Conservation (phyloP, 2,888 invertebrate genomes). For the Protophormia terraenovae region DNA sequence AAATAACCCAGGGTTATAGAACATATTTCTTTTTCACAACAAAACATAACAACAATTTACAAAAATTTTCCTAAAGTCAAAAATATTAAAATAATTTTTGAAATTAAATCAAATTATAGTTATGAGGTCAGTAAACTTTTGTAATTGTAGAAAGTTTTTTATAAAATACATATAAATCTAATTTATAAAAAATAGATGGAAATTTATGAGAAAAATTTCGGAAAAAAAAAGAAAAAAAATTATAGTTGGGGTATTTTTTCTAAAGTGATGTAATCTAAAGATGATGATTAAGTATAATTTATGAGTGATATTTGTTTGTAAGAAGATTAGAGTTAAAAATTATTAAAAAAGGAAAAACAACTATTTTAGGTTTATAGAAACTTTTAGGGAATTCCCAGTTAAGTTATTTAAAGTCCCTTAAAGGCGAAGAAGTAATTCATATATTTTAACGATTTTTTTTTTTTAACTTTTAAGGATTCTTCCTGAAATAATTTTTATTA, state of each 20-base stretch:
- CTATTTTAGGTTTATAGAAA: too few species aligned
- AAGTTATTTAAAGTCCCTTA: too few species aligned
- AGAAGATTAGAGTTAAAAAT: too few species aligned
- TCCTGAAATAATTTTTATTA: too few species aligned
- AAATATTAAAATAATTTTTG: not conserved
- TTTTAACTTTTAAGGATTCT: too few species aligned
- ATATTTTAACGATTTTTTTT: too few species aligned
- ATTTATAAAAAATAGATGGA: not conserved
- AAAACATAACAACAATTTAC: not conserved
- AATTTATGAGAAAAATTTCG: not conserved
- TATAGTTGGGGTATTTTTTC: too few species aligned
- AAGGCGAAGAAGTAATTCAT: too few species aligned
- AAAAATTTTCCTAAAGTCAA: not conserved
- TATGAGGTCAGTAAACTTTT: not conserved
- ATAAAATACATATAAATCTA: not conserved
- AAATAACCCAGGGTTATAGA: not conserved
- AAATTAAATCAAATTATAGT: constrained; percentile 3
- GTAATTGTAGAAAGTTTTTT: not conserved
- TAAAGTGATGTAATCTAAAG: not conserved
- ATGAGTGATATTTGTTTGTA: too few species aligned
- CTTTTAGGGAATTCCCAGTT: too few species aligned
- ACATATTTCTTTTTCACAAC: not conserved
- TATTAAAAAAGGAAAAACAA: too few species aligned
- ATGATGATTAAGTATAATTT: too few species aligned
- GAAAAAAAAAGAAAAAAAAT: not conserved